phyloP scores from a whole-genome alignment of 2,888 invertebrate genomes.

The Noctua janthina region DNA sequence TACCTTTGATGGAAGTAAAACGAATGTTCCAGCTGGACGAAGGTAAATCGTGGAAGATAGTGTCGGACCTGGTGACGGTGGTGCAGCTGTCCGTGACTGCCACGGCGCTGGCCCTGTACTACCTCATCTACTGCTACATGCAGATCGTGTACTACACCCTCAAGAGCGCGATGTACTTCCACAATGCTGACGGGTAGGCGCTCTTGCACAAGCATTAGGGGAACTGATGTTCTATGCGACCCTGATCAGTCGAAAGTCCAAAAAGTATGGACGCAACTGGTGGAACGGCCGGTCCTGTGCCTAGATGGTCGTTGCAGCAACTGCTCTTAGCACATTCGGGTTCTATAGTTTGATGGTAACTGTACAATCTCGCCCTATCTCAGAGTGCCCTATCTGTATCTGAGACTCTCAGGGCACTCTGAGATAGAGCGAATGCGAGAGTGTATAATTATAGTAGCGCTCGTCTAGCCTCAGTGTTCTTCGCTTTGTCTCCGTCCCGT shows the following conservation, averaged over 20 bases:
- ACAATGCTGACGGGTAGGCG: constrained; percentile 84
- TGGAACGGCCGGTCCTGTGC: background rate
- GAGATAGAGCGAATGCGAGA: background rate
- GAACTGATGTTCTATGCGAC: background rate
- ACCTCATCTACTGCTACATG: constrained; percentile 87
- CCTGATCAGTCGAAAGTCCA: background rate
- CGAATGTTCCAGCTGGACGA: background rate
- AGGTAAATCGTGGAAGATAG: constrained; percentile 69
- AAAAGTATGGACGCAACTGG: background rate
- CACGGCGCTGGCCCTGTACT: constrained; percentile 83
- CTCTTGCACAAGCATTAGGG: background rate
- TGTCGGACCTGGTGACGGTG: constrained; percentile 77
- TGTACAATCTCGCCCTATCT: background rate
- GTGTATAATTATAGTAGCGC: background rate
- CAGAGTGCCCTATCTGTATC: no score
- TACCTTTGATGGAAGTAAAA: background rate
- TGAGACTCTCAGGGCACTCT: no score
- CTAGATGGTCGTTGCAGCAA: background rate
- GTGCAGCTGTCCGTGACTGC: constrained; percentile 83
- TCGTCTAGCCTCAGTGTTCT: background rate
- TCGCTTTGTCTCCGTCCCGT: background rate
- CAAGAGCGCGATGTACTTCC: constrained; percentile 83
- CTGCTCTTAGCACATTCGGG: background rate
- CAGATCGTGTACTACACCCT: constrained; percentile 84
- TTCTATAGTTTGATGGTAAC: background rate